phyloP scores from a whole-genome alignment of 2,113 vertebrate genomes.

The Nothocercus julius region DNA sequence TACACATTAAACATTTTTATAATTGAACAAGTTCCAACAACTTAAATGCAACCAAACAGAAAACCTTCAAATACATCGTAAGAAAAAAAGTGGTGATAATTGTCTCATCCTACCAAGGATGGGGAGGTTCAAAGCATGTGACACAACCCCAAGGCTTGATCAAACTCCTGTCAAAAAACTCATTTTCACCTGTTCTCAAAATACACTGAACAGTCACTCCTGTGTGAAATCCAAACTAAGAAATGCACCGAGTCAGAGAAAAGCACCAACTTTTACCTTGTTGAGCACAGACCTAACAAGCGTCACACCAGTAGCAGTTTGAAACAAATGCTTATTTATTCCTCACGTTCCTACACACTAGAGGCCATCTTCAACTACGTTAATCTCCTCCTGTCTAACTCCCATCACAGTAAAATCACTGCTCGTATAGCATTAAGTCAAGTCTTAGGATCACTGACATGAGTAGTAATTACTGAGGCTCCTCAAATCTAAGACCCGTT shows the following conservation, averaged over 20 bases:
- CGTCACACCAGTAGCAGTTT: neutral
- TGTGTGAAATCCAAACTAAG: neutral
- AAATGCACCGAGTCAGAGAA: neutral
- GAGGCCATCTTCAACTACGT: neutral
- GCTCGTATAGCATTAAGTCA: neutral
- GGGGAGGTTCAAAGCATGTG: neutral
- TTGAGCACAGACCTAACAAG: neutral
- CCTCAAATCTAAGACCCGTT: neutral
- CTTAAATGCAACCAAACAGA: neutral
- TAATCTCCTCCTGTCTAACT: constrained; percentile 41
- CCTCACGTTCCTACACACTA: neutral
- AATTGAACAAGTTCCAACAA: neutral
- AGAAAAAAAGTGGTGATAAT: neutral
- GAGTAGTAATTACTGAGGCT: constrained; percentile 11
- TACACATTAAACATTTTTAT: neutral
- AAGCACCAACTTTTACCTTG: neutral
- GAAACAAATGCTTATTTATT: constrained; percentile 30
- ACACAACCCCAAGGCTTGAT: neutral
- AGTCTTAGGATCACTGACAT: neutral
- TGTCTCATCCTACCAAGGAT: neutral
- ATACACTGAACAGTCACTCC: neutral
- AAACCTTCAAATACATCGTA: neutral
- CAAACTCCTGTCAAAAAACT: neutral
- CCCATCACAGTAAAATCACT: neutral
- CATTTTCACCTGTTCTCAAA: neutral